Evolutionary conservation across 2,113 vertebrate species (phyloP).

Genomic region (Hydrochoerus hydrochaeris): DNA sequence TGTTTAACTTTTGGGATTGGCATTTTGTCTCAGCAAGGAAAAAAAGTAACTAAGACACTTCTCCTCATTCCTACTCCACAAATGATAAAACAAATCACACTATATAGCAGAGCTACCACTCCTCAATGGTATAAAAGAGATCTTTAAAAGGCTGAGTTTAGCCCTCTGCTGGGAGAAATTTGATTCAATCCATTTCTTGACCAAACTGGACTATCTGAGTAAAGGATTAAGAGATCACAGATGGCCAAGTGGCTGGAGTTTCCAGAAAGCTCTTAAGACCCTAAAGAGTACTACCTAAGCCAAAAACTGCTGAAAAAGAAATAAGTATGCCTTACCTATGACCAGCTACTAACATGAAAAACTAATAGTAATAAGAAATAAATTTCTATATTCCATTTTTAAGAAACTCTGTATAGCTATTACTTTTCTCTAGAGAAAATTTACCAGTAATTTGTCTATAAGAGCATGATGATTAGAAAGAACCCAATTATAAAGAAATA

Average conservation of each 20-base stretch:
- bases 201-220: neutral
- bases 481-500: neutral
- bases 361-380: neutral
- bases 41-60: neutral
- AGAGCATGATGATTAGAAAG: neutral
- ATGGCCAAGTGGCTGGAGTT: neutral
- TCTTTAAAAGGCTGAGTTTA: neutral
- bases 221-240: neutral
- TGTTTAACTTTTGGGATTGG: neutral
- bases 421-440: neutral
- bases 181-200: neutral
- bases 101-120: neutral
- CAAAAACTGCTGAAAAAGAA: neutral
- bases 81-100: neutral
- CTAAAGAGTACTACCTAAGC: neutral
- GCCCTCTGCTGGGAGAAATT: neutral
- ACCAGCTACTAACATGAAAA: neutral
- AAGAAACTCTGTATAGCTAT: neutral
- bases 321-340: neutral
- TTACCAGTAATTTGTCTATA: neutral
- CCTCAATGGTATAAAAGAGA: neutral
- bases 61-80: neutral
- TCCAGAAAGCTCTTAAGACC: neutral
- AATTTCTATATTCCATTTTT: neutral
- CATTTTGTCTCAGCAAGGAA: neutral